Conservation (phyloP, 2,797 vertebrate species). For the Sebastes nivosus region DNA sequence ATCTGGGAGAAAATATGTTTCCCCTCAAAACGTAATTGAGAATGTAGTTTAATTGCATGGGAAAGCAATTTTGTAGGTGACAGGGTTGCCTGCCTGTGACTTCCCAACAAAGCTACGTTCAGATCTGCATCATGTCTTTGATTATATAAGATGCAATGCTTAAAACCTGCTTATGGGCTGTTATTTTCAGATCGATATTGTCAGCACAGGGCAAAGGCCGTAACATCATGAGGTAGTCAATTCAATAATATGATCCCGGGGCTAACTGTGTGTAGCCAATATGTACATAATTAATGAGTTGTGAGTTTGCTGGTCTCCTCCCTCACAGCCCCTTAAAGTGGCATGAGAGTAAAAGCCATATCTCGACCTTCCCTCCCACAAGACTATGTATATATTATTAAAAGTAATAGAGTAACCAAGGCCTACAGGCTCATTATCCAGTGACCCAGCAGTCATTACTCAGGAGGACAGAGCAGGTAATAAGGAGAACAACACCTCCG, state of each 20-base stretch:
- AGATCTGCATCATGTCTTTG: neutral
- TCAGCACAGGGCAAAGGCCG: slow-evolving; percentile 4
- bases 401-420: slow-evolving; percentile 71
- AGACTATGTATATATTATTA: slow-evolving; percentile 72
- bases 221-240: neutral
- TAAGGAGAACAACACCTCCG: slow-evolving; percentile 61
- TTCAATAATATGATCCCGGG: slow-evolving; percentile 29
- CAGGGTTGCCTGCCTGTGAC: too few species aligned
- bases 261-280: slow-evolving; percentile 28
- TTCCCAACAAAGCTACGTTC: neutral
- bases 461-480: slow-evolving; percentile 71
- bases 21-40: too few species aligned
- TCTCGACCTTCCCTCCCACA: slow-evolving; percentile 22
- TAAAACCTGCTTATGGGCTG: neutral
- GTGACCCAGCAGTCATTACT: slow-evolving; percentile 69
- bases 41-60: neutral
- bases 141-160: neutral
- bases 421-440: slow-evolving; percentile 74
- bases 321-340: neutral
- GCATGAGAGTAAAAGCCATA: neutral
- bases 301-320: slow-evolving; percentile 21
- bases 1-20: too few species aligned
- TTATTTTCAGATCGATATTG: neutral
- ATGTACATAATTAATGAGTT: slow-evolving; percentile 47
- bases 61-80: neutral